Base-by-base conservation (phyloP, 1,140 invertebrate genomes). In the Gryllus bimaculatus region DNA sequence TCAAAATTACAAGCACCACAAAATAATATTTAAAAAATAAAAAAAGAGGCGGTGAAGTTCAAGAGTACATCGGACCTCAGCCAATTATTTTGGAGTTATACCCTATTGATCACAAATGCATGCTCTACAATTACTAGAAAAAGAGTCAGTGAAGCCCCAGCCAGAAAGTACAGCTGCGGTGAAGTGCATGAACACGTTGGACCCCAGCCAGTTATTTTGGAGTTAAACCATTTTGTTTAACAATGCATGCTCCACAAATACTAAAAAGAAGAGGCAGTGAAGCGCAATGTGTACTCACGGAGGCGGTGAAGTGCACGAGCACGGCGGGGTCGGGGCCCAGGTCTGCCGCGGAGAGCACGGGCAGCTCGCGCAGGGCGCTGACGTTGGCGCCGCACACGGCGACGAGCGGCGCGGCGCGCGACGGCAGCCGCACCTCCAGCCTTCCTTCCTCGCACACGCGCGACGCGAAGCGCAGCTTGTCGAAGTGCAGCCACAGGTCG, bases 401-500 rank as follows among this genome's bases (percentile, higher is more conserved):
- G 39, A 95, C 87, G 79, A 93, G 92, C 0, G 94, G 93, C 73
- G 93, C 91, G 8, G 89, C 81, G 5, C 88, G 87, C 0, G 90
- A 90, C 7, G 92, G 91, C 8, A 96, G 83, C 83, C 92, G 95
- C 8, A 95, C 92, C 81, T 95, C 93, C n/a, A 96, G 89, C 80
- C 93, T 92, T 6, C 93, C 94, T 83, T 95, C 93, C 74, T 94
- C 92, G 83, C 94, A 96, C 75, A 92, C 91, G 66, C 93, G 89
- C 0, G 90, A 91, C 0, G 92, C 90, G 83, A 96, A 96, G 80
- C 94, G 92, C 13, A 95, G 92, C 81, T 94, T 93, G 82, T 96
- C 94, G 83, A 96, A 92, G 83, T 95, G 93, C 2, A 96, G 84
- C 92, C 93, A 95, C 8, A 96, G 88, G 85, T 96, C 94, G 74